phyloP scores from a whole-genome alignment of 2,888 invertebrate species.

The Lepeophtheirus nordmannii region DNA sequence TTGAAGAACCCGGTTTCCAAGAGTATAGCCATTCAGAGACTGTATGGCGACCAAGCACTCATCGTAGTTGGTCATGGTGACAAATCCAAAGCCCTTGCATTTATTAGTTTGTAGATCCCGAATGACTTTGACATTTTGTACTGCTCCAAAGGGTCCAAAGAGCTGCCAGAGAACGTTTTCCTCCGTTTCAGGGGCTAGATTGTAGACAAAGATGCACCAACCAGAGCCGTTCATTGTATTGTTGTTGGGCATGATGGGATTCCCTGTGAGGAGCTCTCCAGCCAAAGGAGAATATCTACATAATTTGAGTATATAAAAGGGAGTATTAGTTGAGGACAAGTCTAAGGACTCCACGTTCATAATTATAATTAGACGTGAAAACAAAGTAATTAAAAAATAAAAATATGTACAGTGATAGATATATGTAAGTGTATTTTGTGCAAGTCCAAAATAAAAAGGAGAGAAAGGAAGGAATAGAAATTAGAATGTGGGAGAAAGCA shows the following conservation, averaged over 20 bases:
- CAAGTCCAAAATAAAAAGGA: constrained; percentile 5
- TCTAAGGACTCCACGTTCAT: background rate
- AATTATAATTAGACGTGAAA: background rate
- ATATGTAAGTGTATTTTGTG: no score
- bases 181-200: constrained; percentile 76
- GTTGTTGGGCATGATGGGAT: constrained; percentile 53
- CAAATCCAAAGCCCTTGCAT: constrained; percentile 95
- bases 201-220: constrained; percentile 85
- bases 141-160: constrained; percentile 92
- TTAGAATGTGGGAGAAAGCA: constrained; percentile 6
- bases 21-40: constrained; percentile 84
- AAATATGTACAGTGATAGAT: background rate
- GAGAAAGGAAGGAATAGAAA: background rate
- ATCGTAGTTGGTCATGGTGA: constrained; percentile 96
- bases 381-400: background rate
- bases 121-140: constrained; percentile 84
- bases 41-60: constrained; percentile 91
- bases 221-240: constrained; percentile 51
- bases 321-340: constrained; percentile 29
- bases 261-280: constrained; percentile 54
- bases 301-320: background rate
- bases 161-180: constrained; percentile 82
- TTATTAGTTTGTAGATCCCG: constrained; percentile 88
- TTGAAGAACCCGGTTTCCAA: constrained; percentile 86
- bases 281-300: constrained; percentile 66